Base-by-base conservation (phyloP, 2,888 invertebrate species). In the Ypsolopha sequella region DNA sequence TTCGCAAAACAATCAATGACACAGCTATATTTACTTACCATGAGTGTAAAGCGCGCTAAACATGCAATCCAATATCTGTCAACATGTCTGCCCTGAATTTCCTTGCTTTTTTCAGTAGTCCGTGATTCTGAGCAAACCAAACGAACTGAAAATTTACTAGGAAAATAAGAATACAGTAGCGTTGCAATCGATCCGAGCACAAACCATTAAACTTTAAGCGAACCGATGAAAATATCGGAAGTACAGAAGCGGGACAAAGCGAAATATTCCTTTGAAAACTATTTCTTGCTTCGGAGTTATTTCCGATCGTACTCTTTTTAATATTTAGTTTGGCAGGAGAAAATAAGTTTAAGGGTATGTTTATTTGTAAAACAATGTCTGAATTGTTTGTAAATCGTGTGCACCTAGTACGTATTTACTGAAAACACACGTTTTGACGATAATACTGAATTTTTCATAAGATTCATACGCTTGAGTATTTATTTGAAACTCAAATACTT, bases 121-220 rank as follows among this genome's bases (percentile, higher is more conserved):
- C 44, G 53, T 54, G 53, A 52, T 55, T 55, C 24, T 24, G 24
- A 24, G 55, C 48, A 52, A 58, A 58, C 57, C 44, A 57, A 76
- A 71, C 68, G 71, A 73, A 70, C 70, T 73, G 73, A 68, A 74
- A 74, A 76, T 66, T 71, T 66, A 68, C 64, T 64, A 62, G 60
- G 66, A 61, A 73, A 74, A 79, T 79, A 80, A 80, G 80, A 79
- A 76, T 77, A 73, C 74, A 81, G 75, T 66, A 75, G 63, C 60
- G 58, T 60, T 66, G 72, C 72, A 69, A 77, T 76, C 71, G 73
- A 76, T 78, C 72, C 67, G 60, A 59, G 56, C 62, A 67, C 76
- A 70, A 70, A 63, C 75, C 77, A 77, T 80, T 79, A 76, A 76
- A 75, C 73, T 76, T 73, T 70, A 74, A 73, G 65, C 70, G 70